These are phyloP conservation scores for Diadema setosum DNA, from an alignment of 35 echinoderm and acorn worm genomes.

Conservation along the genomic window DNA sequence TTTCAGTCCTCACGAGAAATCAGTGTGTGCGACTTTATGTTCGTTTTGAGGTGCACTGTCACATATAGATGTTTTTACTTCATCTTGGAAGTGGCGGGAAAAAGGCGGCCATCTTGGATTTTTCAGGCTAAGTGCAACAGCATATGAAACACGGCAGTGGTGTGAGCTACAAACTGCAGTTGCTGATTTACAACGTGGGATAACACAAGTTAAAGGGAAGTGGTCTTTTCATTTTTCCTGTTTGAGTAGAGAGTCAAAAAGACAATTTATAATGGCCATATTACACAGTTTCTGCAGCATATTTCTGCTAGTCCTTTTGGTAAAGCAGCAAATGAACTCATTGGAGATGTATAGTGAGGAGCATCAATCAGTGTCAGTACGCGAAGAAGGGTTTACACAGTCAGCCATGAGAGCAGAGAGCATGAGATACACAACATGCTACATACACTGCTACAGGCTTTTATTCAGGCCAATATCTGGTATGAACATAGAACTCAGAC, in stretches of 20 bases:
- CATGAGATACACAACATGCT: not conserved
- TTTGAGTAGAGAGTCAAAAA: not conserved
- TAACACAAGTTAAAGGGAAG: not conserved
- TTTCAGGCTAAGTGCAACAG: not conserved
- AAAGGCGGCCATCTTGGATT: not conserved
- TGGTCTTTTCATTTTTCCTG: not conserved
- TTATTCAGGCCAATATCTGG: not conserved
- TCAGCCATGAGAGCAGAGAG: not conserved
- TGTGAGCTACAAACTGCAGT: not conserved
- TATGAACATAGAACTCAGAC: not conserved
- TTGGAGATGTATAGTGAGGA: not conserved
- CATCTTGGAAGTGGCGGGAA: not conserved
- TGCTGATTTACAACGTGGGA: not conserved
- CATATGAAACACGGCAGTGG: not conserved
- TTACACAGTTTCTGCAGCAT: not conserved
- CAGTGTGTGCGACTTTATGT: no score
- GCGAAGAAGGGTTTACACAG: not conserved
- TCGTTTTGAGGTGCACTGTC: no score
- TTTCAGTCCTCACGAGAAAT: no score
- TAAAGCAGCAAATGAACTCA: not conserved
- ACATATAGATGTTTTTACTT: not conserved
- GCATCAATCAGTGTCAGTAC: not conserved
- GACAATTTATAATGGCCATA: not conserved
- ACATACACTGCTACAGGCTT: not conserved
- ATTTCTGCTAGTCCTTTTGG: not conserved